A percentile compares a stretch with the other conserved stretches of the same genome.
These are phyloP conservation scores for Lutraria rhynchaena DNA, from an alignment of 1,140 invertebrate genomes.

Conservation along the genomic window DNA sequence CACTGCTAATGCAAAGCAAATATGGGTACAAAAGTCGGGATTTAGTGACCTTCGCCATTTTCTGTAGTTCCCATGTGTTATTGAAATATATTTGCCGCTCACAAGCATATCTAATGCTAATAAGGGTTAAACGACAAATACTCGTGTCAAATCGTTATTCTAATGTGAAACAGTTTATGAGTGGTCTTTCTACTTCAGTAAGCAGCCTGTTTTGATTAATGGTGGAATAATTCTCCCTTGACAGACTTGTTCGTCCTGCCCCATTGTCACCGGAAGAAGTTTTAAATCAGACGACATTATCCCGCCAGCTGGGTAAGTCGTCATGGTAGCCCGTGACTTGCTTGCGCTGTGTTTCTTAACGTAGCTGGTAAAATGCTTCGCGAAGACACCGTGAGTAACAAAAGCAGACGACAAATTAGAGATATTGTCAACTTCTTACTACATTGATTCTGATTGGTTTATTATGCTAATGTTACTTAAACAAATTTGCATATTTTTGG, in stretches of 20 bases:
- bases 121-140: conserved; percentile 60
- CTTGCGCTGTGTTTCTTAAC: conserved; percentile 54
- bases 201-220: conserved; percentile 60
- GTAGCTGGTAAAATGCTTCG: conserved; percentile 29
- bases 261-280: conserved; percentile 56
- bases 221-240: conserved; percentile 57
- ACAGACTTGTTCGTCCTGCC: conserved; percentile 55
- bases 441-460: conserved; percentile 58
- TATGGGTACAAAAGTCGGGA: conserved; percentile 57
- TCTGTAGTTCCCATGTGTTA: conserved; percentile 58
- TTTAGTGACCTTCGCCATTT: conserved; percentile 57
- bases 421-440: conserved; percentile 59
- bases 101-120: conserved; percentile 56
- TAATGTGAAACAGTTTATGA: conserved; percentile 58
- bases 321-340: conserved; percentile 51
- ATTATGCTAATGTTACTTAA: conserved; percentile 63
- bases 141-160: conserved; percentile 58
- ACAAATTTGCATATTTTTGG: conserved; percentile 58
- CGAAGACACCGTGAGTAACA: conserved; percentile 25
- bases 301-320: conserved; percentile 58
- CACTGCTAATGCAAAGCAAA: conserved; percentile 61
- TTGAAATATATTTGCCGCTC: conserved; percentile 34
- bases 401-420: conserved; percentile 54
- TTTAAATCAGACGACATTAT: conserved; percentile 58
- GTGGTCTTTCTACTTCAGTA: conserved; percentile 49